phyloP scores from a whole-genome alignment of 1,140 invertebrate genomes.

The Gryllus bimaculatus region DNA sequence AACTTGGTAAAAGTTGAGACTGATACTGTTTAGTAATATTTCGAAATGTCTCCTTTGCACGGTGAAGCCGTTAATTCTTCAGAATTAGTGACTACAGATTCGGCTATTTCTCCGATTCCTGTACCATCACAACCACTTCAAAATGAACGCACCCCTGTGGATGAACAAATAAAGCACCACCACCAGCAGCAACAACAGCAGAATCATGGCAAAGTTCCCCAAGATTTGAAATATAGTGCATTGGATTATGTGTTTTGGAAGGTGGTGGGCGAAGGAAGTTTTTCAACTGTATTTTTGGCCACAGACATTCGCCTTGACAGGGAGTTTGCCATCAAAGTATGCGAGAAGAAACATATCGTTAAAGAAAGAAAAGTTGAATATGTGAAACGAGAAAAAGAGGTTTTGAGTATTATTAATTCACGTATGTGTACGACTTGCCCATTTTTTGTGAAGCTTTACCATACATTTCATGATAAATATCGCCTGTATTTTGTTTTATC shows the following conservation, averaged over 20 bases:
- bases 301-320: neutral
- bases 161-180: too few species aligned
- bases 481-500: conserved; percentile 44
- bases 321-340: conserved; percentile 6
- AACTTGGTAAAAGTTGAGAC: too few species aligned
- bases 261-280: neutral
- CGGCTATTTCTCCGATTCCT: neutral
- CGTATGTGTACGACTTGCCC: neutral
- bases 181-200: too few species aligned
- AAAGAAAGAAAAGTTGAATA: neutral
- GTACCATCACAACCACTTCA: neutral
- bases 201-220: neutral
- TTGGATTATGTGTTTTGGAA: neutral
- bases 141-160: too few species aligned
- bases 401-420: neutral
- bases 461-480: conserved; percentile 38
- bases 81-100: neutral
- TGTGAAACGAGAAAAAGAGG: neutral
- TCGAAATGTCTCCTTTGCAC: neutral
- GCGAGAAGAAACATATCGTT: neutral
- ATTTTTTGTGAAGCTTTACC: neutral
- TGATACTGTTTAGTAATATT: too few species aligned
- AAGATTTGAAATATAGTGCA: neutral
- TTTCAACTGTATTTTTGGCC: neutral
- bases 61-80: neutral